Evolutionary conservation across 2,888 invertebrate genomes (phyloP).

Genomic region (Andrena camellia): DNA sequence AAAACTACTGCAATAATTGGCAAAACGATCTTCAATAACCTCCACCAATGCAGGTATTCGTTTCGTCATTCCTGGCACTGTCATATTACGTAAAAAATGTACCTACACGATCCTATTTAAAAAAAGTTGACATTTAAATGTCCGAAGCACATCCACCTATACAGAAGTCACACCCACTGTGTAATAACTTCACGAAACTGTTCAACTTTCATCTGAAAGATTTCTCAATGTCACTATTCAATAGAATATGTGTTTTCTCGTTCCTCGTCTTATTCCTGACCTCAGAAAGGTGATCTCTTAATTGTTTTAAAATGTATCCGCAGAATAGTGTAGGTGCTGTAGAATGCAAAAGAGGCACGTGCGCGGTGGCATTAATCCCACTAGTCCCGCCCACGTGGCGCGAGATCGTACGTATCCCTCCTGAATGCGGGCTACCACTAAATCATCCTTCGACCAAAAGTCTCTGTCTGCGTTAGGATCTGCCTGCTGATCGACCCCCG

Average conservation of each 20-base stretch:
- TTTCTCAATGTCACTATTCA: too few relatives aligned
- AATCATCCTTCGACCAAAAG: slow-evolving; percentile 51
- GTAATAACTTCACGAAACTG: too few relatives aligned
- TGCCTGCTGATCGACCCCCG: slow-evolving; percentile 45
- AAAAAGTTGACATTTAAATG: too few relatives aligned
- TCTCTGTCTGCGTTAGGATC: slow-evolving; percentile 6
- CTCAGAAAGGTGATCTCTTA: neutral
- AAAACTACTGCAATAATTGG: too few relatives aligned
- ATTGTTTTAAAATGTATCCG: neutral
- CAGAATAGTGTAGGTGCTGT: neutral
- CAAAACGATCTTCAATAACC: too few relatives aligned
- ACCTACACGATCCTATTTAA: too few relatives aligned
- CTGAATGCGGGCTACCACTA: slow-evolving; percentile 37
- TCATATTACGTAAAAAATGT: too few relatives aligned
- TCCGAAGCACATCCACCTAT: too few relatives aligned
- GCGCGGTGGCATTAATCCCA: slow-evolving; percentile 24
- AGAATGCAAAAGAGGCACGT: slow-evolving; percentile 23
- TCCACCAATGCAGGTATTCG: too few relatives aligned
- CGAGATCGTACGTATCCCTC: slow-evolving; percentile 50
- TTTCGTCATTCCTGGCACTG: too few relatives aligned
- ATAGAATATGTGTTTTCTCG: neutral
- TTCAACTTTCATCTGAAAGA: too few relatives aligned
- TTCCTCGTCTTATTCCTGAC: neutral
- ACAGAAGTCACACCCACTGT: too few relatives aligned
- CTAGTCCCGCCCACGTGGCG: slow-evolving; percentile 58